These are phyloP conservation scores for Callosobruchus maculatus DNA, from an alignment of 2,888 invertebrate species.

Conservation along the genomic window DNA sequence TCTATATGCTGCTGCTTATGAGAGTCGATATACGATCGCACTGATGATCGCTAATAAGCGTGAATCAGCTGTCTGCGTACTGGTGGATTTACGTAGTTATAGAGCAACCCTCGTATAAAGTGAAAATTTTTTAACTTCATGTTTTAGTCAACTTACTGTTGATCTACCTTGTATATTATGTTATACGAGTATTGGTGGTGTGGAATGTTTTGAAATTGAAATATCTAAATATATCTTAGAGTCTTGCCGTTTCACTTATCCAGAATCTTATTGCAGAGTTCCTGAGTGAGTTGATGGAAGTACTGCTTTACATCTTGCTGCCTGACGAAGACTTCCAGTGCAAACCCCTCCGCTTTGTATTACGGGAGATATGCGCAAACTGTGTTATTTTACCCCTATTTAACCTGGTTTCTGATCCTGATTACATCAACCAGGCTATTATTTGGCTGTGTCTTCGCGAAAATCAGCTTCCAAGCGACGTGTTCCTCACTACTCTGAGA, in stretches of 20 bases:
- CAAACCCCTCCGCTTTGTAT: conserved; percentile 71
- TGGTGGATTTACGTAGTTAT: no score
- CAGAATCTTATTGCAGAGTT: conserved; percentile 57
- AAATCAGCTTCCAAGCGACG: conserved; percentile 70
- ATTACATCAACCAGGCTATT: conserved; percentile 86
- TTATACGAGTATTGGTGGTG: no score
- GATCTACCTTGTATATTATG: no score
- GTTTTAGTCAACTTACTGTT: no score
- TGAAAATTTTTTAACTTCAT: no score
- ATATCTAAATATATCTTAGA: no score
- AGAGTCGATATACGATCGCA: no score
- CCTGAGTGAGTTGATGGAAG: conserved; percentile 77
- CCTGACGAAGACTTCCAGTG: conserved; percentile 84
- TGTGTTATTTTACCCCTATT: conserved; percentile 55
- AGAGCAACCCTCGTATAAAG: no score
- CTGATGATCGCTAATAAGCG: no score
- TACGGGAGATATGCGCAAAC: conserved; percentile 58
- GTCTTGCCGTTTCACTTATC: background rate
- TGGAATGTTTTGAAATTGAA: no score
- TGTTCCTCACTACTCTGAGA: conserved; percentile 79
- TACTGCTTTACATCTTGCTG: conserved; percentile 75
- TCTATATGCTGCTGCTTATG: no score
- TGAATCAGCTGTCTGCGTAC: no score
- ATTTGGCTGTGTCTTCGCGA: conserved; percentile 84
- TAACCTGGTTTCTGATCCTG: conserved; percentile 79